Evolutionary conservation across 53 echinoderm and acorn worm species (phyloP).

Genomic region (Astropecten irregularis): DNA sequence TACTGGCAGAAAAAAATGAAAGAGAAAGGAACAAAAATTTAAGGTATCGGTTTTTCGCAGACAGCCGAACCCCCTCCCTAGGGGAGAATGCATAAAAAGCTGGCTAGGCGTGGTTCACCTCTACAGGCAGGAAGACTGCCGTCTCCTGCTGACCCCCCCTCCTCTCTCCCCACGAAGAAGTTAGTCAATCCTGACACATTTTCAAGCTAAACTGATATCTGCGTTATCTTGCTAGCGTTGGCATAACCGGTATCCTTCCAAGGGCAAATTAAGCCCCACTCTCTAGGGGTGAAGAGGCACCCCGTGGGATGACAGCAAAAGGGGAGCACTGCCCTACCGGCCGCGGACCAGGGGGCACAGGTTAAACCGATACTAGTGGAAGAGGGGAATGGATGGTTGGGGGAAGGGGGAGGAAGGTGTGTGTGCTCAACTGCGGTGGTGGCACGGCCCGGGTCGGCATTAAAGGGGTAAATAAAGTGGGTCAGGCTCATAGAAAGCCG

Average conservation of each 20-base stretch:
- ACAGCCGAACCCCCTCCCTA: neutral
- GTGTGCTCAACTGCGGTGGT: too few relatives aligned
- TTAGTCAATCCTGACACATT: conserved; percentile 56
- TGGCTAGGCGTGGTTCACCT: conserved; percentile 32
- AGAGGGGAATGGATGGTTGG: too few relatives aligned
- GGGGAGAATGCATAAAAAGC: neutral
- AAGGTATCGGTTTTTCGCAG: conserved; percentile 29
- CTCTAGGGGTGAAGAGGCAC: conserved; percentile 51
- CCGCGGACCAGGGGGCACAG: too few relatives aligned
- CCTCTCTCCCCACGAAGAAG: conserved; percentile 39
- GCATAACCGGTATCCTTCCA: conserved; percentile 52
- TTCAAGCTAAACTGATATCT: conserved; percentile 40
- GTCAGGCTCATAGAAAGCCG: too few relatives aligned
- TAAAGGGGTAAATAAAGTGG: neutral
- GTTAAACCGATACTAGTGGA: too few relatives aligned
- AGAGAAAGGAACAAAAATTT: neutral
- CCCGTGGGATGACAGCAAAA: conserved; percentile 1
- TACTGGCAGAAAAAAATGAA: neutral
- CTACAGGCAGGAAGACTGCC: conserved; percentile 20
- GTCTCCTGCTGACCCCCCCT: conserved; percentile 40
- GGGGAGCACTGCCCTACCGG: too few relatives aligned
- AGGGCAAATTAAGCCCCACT: conserved; percentile 31
- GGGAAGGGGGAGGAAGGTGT: too few relatives aligned
- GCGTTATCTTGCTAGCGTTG: conserved; percentile 48
- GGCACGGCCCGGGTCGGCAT: too few relatives aligned